Base-by-base conservation (phyloP, 2,888 invertebrate genomes). In the Zygothrica quintamaculata region DNA sequence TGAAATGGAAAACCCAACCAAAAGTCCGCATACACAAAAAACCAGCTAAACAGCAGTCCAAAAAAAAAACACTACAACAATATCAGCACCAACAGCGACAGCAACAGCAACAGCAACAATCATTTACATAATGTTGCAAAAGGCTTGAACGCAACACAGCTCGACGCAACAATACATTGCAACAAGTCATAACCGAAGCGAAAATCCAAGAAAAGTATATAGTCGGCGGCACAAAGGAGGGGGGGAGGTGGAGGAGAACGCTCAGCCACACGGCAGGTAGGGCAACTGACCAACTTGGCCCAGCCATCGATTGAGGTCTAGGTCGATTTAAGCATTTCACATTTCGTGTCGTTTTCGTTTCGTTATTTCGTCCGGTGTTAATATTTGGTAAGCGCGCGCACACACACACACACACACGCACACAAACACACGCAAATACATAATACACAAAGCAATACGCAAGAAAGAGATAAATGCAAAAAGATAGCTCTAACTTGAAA, bases 281-380 rank as follows among this genome's bases (percentile, higher is more conserved):
- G 44, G 50, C 69, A 36, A 12, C 7, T 7, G 72, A 73, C 77
- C 73, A 76, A 74, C 46, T 73, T 74, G 70, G 75, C 76, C 61
- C 75, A 79, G 37, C 72, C 87, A 87, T 78, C 88, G 86, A 88
- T 89, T 88, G 89, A 86, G 88, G 88, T 88, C 88, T 88, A 88
- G 88, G 88, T 89, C 88, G 88, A 86, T 80, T 81, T 74, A 58
- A 81, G 77, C 76, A 81, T 77, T 78, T 87, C 81, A 84, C 85
- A 84, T 87, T 84, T 82, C 84, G 80, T 82, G 75, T 66, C 84
- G 84, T 84, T 85, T 82, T 79, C 80, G 74, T 77, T 86, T 80
- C 85, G 76, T 79, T 86, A 80, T 85, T n/a, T 74, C 84, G 66
- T 67, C 57, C 74, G 74, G 37, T 55, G 64, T 66, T 70, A 79